phyloP scores from a whole-genome alignment of 2,888 invertebrate species.

The Thecocarcelia acutangulata region DNA sequence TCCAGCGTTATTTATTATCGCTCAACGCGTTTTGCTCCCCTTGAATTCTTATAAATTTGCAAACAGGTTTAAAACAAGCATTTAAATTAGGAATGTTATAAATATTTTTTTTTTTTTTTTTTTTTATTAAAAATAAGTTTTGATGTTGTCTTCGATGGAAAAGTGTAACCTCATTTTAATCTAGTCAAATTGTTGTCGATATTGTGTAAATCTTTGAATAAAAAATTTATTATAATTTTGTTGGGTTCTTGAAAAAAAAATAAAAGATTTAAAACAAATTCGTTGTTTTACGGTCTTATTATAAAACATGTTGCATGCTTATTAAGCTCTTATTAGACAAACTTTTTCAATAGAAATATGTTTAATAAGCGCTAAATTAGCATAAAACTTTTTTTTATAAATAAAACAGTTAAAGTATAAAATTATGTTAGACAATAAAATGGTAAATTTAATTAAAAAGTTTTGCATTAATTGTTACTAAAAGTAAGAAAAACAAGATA shows the following conservation, averaged over 20 bases:
- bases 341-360: too few relatives aligned
- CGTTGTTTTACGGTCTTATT: too few relatives aligned
- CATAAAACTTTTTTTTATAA: too few relatives aligned
- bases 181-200: constrained; percentile 29
- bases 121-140: not conserved
- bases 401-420: not conserved
- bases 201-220: not conserved
- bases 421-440: constrained; percentile 34
- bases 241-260: too few relatives aligned
- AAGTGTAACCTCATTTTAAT: constrained; percentile 47
- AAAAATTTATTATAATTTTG: constrained; percentile 5
- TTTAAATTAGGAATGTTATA: not conserved
- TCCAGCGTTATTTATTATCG: constrained; percentile 62
- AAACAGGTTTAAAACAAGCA: not conserved
- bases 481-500: too few relatives aligned
- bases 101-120: not conserved
- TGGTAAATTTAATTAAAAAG: not conserved
- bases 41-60: constrained; percentile 44
- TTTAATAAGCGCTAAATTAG: too few relatives aligned
- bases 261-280: too few relatives aligned
- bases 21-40: constrained; percentile 58
- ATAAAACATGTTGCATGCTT: too few relatives aligned
- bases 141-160: constrained; percentile 10
- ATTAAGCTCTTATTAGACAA: too few relatives aligned
- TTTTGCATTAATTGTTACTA: not conserved